These are phyloP conservation scores for Zoroaster sp. DNA, from an alignment of 53 echinoderm and acorn worm species.

Conservation along the genomic window DNA sequence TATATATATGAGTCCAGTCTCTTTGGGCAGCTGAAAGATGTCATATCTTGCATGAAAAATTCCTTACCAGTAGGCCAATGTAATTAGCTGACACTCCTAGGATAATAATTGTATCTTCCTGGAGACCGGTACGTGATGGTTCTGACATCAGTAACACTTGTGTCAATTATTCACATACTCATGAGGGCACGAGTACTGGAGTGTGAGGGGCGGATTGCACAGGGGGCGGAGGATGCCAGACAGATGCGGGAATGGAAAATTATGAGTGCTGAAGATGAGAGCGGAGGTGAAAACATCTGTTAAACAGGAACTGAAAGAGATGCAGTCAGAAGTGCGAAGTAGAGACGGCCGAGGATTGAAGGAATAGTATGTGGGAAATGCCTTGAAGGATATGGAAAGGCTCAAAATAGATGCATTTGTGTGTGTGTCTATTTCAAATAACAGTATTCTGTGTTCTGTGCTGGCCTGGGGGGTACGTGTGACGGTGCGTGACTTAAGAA, in stretches of 20 bases:
- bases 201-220: neutral
- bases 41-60: slow-evolving; percentile 2
- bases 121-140: neutral
- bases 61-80: neutral
- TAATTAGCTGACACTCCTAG: slow-evolving; percentile 10
- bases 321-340: neutral
- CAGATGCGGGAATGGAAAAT: neutral
- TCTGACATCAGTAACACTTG: slow-evolving; percentile 21
- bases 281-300: neutral
- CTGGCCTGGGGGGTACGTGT: no score
- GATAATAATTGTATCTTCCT: neutral
- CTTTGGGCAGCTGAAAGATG: slow-evolving; percentile 1
- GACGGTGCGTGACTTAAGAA: no score
- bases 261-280: neutral
- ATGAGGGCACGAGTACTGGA: neutral
- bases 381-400: no score
- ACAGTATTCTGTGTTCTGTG: no score
- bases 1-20: neutral
- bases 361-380: neutral
- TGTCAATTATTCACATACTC: neutral
- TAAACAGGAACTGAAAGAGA: neutral
- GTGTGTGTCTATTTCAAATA: no score
- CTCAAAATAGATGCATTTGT: no score
- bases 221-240: neutral
- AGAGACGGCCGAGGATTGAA: neutral